Base-by-base conservation (phyloP, 2,113 vertebrate species). In the Thymallus thymallus region DNA sequence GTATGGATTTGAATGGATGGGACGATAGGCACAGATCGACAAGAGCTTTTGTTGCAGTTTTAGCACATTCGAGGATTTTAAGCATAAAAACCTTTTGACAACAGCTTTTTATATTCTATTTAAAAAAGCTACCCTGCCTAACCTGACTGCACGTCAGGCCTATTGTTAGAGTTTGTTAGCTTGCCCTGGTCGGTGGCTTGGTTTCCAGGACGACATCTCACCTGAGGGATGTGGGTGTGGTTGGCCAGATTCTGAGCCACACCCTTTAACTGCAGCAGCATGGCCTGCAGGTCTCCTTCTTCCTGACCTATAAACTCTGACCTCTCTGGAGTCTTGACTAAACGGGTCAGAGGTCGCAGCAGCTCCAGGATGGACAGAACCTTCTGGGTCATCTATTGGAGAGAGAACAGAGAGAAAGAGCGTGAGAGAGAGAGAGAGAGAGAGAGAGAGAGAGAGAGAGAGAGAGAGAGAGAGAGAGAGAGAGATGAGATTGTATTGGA, bases 371-470 rank as follows among this genome's bases (percentile, higher is more conserved):
- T 89, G 72, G 32, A 82, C 2, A 30, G 74, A 76, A 94, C 77
- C 78, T 92, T 90, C 82, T 87, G 80, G 4, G 55, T 79, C 45
- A 93, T 81, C 92, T 94, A 16, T 60, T 22, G n/a, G 56, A 60
- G 56, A 60, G 20, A 22, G 56, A 60, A 4, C 16, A 60, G 30
- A 66, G 16, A 66, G 14, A 4, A 35, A n/a, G n/a, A n/a, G n/a
- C n/a, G n/a, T n/a, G n/a, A n/a, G n/a, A n/a, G n/a, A n/a, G n/a
- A n/a, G n/a, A 10, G 51, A 45, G 12, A 41, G 6, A 14, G 35
- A 41, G 35, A 41, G 35, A 41, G 35, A 26, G 26, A 26, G 26
- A 26, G 26, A 26, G 26, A 26, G 26, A 26, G 26, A 26, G 26
- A 26, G 26, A 26, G 26, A 46, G 45, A 46, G 45, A 46, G 26